phyloP scores from a whole-genome alignment of 2,797 vertebrate genomes.

The Pangasius sanitwongsei region DNA sequence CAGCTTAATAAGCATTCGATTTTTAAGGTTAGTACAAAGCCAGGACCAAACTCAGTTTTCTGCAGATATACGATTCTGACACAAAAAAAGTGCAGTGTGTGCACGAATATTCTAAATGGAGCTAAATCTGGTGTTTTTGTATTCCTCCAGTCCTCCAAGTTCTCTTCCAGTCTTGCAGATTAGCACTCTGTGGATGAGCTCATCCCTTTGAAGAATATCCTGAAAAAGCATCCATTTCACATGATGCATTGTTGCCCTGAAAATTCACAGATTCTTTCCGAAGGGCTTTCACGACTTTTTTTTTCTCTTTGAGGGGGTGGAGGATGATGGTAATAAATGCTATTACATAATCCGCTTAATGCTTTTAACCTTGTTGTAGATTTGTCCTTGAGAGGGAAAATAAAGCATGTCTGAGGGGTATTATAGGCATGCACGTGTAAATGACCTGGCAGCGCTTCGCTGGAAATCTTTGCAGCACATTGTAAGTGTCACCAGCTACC shows the following conservation, averaged over 20 bases:
- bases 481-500: slow-evolving; percentile 27
- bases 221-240: slow-evolving; percentile 53
- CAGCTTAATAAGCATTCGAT: slow-evolving; percentile 6
- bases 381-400: slow-evolving; percentile 40
- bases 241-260: slow-evolving; percentile 45
- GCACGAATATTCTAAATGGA: slow-evolving; percentile 42
- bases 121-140: slow-evolving; percentile 54
- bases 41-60: slow-evolving; percentile 22
- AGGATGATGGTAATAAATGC: slow-evolving; percentile 38
- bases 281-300: slow-evolving; percentile 40
- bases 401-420: slow-evolving; percentile 38
- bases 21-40: slow-evolving; percentile 39
- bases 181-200: slow-evolving; percentile 50
- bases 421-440: slow-evolving; percentile 42
- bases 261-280: slow-evolving; percentile 42
- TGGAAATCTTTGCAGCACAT: slow-evolving; percentile 33
- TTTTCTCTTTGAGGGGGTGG: neutral
- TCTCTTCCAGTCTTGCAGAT: slow-evolving; percentile 50
- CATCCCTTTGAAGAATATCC: slow-evolving; percentile 49
- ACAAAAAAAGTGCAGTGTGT: slow-evolving; percentile 35
- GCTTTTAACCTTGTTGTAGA: slow-evolving; percentile 48
- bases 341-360: slow-evolving; percentile 53
- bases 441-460: slow-evolving; percentile 36
- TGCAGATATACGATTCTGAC: slow-evolving; percentile 36
- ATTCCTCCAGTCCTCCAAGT: slow-evolving; percentile 47